Evolutionary conservation across 2,888 invertebrate genomes (phyloP).

Genomic region (Drosophila pseudotakahashii): DNA sequence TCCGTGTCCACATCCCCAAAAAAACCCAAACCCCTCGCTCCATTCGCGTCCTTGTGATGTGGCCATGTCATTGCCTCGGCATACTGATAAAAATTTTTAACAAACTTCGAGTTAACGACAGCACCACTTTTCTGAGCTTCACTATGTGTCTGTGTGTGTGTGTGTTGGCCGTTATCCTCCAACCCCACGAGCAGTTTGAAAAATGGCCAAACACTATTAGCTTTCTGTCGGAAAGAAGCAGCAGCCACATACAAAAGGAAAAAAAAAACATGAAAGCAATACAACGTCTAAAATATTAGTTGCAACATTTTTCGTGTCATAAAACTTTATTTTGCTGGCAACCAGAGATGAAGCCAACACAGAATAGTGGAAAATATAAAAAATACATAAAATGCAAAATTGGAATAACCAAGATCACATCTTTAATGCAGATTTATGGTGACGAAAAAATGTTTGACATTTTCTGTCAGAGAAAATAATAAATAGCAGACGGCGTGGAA

Average conservation of each 20-base stretch:
- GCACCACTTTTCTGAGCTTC: constrained; percentile 23
- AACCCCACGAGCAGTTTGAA: constrained; percentile 66
- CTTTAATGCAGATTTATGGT: constrained; percentile 20
- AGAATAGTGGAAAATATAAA: constrained; percentile 36
- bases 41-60: constrained; percentile 62
- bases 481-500: background rate
- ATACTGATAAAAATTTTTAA: constrained; percentile 75
- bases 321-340: constrained; percentile 59
- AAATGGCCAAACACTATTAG: constrained; percentile 80
- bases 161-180: constrained; percentile 31
- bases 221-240: constrained; percentile 51
- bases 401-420: background rate
- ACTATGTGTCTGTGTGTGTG: constrained; percentile 15
- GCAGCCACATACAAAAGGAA: constrained; percentile 13
- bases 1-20: constrained; percentile 15
- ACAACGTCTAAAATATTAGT: constrained; percentile 73
- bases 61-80: constrained; percentile 78
- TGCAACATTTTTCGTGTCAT: constrained; percentile 75
- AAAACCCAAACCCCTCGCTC: background rate
- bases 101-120: constrained; percentile 79
- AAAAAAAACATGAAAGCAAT: constrained; percentile 24
- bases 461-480: background rate
- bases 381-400: constrained; percentile 41
- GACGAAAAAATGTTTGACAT: background rate
- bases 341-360: constrained; percentile 1